phyloP scores from a whole-genome alignment of 2,888 invertebrate species.

The Leptogaster cylindrica region DNA sequence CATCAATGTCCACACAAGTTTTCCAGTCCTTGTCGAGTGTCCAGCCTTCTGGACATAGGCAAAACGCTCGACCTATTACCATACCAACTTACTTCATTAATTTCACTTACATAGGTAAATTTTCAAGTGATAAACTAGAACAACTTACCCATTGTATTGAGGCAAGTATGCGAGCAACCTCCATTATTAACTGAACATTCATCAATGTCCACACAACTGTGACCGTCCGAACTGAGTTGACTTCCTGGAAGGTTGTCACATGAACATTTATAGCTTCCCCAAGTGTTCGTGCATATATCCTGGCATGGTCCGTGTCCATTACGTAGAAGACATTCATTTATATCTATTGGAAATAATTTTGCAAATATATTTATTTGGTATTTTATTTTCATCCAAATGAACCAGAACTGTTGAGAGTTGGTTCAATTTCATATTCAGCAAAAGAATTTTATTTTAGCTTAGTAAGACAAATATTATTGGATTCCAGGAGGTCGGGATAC shows the following conservation, averaged over 20 bases:
- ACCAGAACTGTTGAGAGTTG: too few species aligned
- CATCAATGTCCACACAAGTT: constrained; percentile 62
- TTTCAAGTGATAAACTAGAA: background rate
- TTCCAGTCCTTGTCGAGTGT: constrained; percentile 56
- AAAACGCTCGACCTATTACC: constrained; percentile 53
- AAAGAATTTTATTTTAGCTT: background rate
- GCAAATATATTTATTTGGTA: too few species aligned
- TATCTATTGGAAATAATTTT: constrained; percentile 60
- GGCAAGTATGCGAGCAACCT: constrained; percentile 49
- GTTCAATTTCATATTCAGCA: too few species aligned
- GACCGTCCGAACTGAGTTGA: constrained; percentile 64
- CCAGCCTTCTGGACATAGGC: constrained; percentile 59
- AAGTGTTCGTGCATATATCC: constrained; percentile 65
- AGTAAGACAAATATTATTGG: background rate
- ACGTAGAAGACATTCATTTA: constrained; percentile 67
- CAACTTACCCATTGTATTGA: constrained; percentile 47
- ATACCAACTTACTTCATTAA: constrained; percentile 21
- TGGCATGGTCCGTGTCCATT: constrained; percentile 69
- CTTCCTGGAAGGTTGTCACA: constrained; percentile 66
- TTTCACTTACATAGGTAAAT: constrained; percentile 19
- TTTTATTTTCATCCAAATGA: too few species aligned
- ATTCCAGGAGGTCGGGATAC: background rate
- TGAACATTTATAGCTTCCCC: constrained; percentile 66
- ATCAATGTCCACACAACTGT: constrained; percentile 59
- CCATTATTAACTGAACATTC: constrained; percentile 49